Percentiles rank a stretch among this genome's conserved stretches.
Evolutionary conservation across 2,888 invertebrate genomes (phyloP).

Genomic region (Yponomeuta cagnagella): DNA sequence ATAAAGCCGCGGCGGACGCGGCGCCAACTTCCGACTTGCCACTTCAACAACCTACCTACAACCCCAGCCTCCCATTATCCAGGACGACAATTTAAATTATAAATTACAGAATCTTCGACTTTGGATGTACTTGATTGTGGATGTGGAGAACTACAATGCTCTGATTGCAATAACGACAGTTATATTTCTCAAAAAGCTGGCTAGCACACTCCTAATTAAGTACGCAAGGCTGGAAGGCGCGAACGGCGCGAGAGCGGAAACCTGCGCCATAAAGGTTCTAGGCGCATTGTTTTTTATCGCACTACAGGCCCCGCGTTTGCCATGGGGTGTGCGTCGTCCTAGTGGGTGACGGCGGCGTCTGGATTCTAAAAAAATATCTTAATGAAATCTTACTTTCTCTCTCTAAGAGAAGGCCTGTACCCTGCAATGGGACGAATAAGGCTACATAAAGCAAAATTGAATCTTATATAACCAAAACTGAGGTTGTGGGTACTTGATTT

Average conservation of each 20-base stretch:
- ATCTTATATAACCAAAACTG: not conserved
- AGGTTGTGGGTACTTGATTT: no score
- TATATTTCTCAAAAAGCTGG: slow-evolving; percentile 9
- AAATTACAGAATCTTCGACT: no score
- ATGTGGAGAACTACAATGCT: not conserved
- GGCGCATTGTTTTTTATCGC: slow-evolving; percentile 33
- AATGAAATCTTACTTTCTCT: no score
- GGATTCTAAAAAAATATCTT: not conserved
- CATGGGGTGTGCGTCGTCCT: not conserved
- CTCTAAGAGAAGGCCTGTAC: no score
- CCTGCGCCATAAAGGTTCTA: slow-evolving; percentile 37
- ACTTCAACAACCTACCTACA: not conserved
- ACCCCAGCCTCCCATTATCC: not conserved
- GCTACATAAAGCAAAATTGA: no score
- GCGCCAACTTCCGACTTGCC: slow-evolving; percentile 16
- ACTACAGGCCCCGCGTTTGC: not conserved
- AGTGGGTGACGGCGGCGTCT: not conserved
- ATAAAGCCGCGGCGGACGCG: slow-evolving; percentile 24
- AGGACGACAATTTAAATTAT: not conserved
- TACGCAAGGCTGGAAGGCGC: slow-evolving; percentile 17
- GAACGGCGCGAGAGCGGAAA: slow-evolving; percentile 28
- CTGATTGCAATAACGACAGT: not conserved
- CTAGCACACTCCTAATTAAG: slow-evolving; percentile 15
- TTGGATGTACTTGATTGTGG: no score
- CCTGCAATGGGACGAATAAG: not conserved